Base-by-base conservation (phyloP, 2,113 vertebrate genomes). In the Mellivora capensis region DNA sequence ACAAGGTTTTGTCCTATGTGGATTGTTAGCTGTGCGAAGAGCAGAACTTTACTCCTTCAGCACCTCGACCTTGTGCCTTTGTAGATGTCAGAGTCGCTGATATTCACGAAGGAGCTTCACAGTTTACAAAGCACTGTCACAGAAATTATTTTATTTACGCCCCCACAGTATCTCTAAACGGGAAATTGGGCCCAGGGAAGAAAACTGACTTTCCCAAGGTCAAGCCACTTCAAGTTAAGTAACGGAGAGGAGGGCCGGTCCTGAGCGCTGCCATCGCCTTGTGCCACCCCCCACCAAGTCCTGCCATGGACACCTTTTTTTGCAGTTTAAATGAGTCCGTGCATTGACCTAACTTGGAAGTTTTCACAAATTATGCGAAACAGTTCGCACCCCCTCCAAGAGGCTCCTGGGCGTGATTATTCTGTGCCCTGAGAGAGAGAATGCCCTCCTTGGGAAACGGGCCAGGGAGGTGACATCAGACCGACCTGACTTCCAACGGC, bases 191-290 rank as follows among this genome's bases (percentile, higher is more conserved):
- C 31, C 69, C 18, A 80, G 49, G 57, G 37, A 64, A 90, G 71
- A 42, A 77, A 91, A 80, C 44, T 42, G 77, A 57, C 31, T 79
- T 42, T 37, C 8, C 57, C 64, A 95, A 90, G 61, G 80, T 93
- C 74, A 61, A 39, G 6, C 23, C 67, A 52, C 21, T 67, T 42
- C 2, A 87, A 18, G 29, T 52, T 37, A 20, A 21, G 20, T 49
- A 64, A 34, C 37, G 1, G 15, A 39, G 37, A 42, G 1, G 18
- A 54, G 6, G n/a, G 18, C 52, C 13, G 20, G 31, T 29, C 9
- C 34, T 52, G 12, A 61, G 7, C 10, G 31, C 39, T 47, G 54
- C 7, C 21, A 31, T 14, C 11, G 25, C 20, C 25, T 39, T 4
- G 0, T 21, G 13, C 23, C 71, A 71, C 34, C 4, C 23, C 59